phyloP scores from a whole-genome alignment of 64 coral and sea anemone species.

The Montipora foliosa region DNA sequence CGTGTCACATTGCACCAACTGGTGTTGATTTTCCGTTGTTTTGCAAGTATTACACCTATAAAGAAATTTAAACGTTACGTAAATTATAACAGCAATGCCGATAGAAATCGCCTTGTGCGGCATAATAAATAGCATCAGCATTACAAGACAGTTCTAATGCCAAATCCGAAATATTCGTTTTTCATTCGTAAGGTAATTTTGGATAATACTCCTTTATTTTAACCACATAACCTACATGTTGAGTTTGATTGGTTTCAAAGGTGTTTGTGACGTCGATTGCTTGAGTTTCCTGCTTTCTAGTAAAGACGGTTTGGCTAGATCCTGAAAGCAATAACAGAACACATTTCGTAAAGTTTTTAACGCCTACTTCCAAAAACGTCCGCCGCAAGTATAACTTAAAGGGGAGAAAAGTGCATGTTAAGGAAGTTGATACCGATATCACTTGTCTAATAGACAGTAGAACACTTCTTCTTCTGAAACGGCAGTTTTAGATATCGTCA shows the following conservation, averaged over 20 bases:
- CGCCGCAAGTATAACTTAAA: not conserved
- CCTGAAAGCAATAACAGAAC: constrained; percentile 41
- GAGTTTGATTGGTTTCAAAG: constrained; percentile 68
- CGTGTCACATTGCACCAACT: constrained; percentile 98
- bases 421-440: not conserved
- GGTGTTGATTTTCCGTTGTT: constrained; percentile 90
- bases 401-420: not conserved
- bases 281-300: constrained; percentile 82
- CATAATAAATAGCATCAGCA: not conserved
- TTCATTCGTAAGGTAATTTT: not conserved
- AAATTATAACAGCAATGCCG: not conserved
- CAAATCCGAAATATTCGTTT: too few relatives aligned
- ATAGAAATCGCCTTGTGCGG: not conserved
- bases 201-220: not conserved
- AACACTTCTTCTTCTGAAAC: too few relatives aligned
- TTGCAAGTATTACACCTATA: constrained; percentile 91
- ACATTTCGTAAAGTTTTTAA: not conserved
- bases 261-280: constrained; percentile 60
- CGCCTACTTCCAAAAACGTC: not conserved
- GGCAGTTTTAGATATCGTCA: too few relatives aligned
- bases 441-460: not conserved
- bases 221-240: constrained; percentile 63
- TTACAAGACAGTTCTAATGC: too few relatives aligned
- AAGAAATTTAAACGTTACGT: not conserved
- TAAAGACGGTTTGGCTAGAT: constrained; percentile 68